phyloP scores from a whole-genome alignment of 2,888 invertebrate genomes.

The Stictocephala bisonia region DNA sequence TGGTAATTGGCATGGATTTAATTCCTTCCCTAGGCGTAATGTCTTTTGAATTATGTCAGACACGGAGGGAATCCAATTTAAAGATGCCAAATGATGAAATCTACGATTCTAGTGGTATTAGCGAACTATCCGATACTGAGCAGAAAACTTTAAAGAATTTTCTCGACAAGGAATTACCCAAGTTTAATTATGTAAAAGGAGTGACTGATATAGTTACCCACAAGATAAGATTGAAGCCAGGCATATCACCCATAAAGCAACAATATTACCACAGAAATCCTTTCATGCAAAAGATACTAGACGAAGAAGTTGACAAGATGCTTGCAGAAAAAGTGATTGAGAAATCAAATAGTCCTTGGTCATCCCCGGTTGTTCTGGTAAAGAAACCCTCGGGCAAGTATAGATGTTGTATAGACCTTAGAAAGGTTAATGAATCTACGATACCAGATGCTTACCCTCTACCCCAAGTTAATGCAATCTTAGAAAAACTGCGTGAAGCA shows the following conservation, averaged over 20 bases:
- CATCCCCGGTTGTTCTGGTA: conserved; percentile 55
- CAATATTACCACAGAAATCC: conserved; percentile 23
- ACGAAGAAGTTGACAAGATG: conserved; percentile 56
- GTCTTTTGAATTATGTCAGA: no score
- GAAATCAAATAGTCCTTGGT: conserved; percentile 56
- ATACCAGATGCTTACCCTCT: conserved; percentile 49
- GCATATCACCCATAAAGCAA: neutral
- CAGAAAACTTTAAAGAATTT: neutral
- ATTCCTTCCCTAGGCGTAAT: no score
- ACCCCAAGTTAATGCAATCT: no score
- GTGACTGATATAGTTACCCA: neutral
- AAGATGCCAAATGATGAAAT: no score
- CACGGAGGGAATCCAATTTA: no score
- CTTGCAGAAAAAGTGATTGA: conserved; percentile 54
- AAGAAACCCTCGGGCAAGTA: conserved; percentile 53
- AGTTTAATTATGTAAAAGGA: neutral
- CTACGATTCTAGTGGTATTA: no score
- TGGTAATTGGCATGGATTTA: no score
- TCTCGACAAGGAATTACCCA: neutral
- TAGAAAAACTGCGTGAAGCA: conserved; percentile 49
- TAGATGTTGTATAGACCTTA: conserved; percentile 51
- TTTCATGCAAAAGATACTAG: conserved; percentile 43
- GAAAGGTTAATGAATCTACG: conserved; percentile 47
- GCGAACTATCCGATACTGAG: neutral
- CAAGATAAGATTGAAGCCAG: neutral